Evolutionary conservation across 2,888 invertebrate species (phyloP).

Genomic region (Thysanoteuthis rhombus): DNA sequence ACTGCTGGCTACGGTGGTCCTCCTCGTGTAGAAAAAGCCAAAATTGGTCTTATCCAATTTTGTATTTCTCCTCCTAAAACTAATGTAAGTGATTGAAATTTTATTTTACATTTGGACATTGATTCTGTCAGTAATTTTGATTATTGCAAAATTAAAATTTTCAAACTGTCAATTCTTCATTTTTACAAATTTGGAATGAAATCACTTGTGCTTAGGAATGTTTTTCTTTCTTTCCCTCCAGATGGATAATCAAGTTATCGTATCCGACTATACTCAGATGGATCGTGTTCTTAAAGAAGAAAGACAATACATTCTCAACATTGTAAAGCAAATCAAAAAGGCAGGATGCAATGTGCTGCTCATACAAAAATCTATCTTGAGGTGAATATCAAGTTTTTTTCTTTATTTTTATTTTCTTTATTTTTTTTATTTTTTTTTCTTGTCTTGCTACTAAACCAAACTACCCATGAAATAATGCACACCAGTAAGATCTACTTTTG

Average conservation of each 20-base stretch:
- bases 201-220: neutral
- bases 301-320: constrained; percentile 95
- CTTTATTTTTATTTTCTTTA: no score
- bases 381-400: no score
- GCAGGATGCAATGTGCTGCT: constrained; percentile 96
- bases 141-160: neutral
- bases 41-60: constrained; percentile 98
- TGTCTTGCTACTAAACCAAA: neutral
- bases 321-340: constrained; percentile 98
- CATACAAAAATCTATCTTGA: constrained; percentile 83
- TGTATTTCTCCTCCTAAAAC: constrained; percentile 99
- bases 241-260: constrained; percentile 75
- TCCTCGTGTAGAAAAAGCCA: constrained; percentile 93
- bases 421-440: no score
- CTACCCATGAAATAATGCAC: neutral
- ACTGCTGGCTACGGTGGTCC: constrained; percentile 88
- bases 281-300: constrained; percentile 98
- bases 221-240: constrained; percentile 43
- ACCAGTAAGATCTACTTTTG: neutral
- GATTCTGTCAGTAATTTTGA: neutral
- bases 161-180: neutral
- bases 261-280: constrained; percentile 99
- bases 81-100: constrained; percentile 71
- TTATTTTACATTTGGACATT: neutral
- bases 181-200: no score